A percentile compares a stretch with the other conserved stretches of the same genome.
Evolutionary conservation across 2,113 vertebrate species (phyloP).

Genomic region (Illadopsis cleaveri): DNA sequence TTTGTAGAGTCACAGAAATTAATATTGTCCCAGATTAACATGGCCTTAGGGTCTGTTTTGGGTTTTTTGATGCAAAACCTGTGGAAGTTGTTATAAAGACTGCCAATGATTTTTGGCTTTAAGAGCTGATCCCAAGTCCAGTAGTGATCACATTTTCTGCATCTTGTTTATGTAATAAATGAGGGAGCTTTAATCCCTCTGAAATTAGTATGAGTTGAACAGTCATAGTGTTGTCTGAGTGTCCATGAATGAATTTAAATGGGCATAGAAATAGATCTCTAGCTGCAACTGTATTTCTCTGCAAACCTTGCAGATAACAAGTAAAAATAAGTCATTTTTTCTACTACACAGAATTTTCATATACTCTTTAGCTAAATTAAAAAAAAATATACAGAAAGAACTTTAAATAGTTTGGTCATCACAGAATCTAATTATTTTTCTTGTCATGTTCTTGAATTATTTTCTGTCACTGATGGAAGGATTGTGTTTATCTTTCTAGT

Average conservation of each 20-base stretch:
- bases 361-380: background rate
- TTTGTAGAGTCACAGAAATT: background rate
- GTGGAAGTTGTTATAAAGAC: background rate
- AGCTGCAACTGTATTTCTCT: background rate
- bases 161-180: background rate
- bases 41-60: background rate
- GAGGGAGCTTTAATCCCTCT: background rate
- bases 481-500: background rate
- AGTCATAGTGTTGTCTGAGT: background rate
- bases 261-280: background rate
- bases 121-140: background rate
- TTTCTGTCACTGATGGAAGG: background rate
- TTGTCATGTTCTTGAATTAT: background rate
- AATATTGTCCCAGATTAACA: background rate
- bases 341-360: background rate
- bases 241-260: background rate
- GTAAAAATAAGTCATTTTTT: background rate
- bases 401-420: background rate
- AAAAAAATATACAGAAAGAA: background rate
- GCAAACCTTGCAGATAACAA: background rate
- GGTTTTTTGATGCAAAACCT: background rate
- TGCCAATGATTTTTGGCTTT: background rate
- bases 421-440: background rate
- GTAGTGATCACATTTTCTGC: background rate
- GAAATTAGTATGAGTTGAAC: background rate